A percentile compares a stretch with the other conserved stretches of the same genome.
These are phyloP conservation scores for Anarsia innoxiella DNA, from an alignment of 2,888 invertebrate species.

Conservation along the genomic window DNA sequence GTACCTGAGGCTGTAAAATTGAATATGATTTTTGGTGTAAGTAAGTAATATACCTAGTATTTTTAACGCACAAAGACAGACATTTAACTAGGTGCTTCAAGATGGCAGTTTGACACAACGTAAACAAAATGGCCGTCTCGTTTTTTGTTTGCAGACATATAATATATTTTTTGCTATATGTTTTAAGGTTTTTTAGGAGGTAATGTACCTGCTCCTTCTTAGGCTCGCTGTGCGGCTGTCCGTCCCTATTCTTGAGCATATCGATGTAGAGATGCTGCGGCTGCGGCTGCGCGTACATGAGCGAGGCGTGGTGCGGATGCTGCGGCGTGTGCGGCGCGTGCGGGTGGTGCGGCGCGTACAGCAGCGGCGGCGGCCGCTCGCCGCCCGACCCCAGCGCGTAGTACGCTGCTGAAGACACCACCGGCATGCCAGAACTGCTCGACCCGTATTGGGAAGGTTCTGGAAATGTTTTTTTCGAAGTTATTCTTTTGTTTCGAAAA, in stretches of 20 bases:
- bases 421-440: constrained; percentile 38
- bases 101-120: too few species aligned
- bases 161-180: too few species aligned
- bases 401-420: constrained; percentile 46
- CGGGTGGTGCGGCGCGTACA: constrained; percentile 61
- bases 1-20: constrained; percentile 47
- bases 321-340: constrained; percentile 58
- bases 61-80: too few species aligned
- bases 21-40: too few species aligned
- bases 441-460: constrained; percentile 60
- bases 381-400: constrained; percentile 61
- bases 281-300: constrained; percentile 59
- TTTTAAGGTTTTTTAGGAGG: too few species aligned
- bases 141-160: too few species aligned
- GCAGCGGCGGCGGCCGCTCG: constrained; percentile 56
- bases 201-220: constrained; percentile 66
- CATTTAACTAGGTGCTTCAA: too few species aligned
- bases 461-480: constrained; percentile 25
- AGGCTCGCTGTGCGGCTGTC: constrained; percentile 49
- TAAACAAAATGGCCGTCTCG: too few species aligned
- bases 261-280: constrained; percentile 60
- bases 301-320: constrained; percentile 45
- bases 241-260: constrained; percentile 59
- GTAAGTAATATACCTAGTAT: too few species aligned
- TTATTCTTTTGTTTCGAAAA: too few species aligned